Conservation (phyloP, 1,140 invertebrate species). For the Macrotrachela quadricornifera region DNA sequence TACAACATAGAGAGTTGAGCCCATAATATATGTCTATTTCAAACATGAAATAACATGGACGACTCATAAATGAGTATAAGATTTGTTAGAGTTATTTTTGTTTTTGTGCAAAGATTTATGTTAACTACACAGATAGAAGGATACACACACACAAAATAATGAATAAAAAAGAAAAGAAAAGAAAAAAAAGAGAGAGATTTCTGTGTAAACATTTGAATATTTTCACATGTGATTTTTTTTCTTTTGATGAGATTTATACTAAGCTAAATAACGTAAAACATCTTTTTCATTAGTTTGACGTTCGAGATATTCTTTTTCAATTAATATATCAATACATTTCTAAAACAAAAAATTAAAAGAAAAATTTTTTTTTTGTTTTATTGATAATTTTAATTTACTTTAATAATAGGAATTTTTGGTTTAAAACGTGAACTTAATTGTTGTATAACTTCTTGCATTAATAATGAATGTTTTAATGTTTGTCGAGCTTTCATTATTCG, state of each 20-base stretch:
- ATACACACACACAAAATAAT: too few species aligned
- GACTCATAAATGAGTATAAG: too few species aligned
- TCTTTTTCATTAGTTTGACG: conserved; percentile 88
- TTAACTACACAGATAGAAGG: too few species aligned
- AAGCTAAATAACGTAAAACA: conserved; percentile 48
- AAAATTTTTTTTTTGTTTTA: background rate
- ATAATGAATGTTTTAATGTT: conserved; percentile 74
- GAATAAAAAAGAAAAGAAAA: too few species aligned
- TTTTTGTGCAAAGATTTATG: too few species aligned
- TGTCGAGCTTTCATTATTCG: conserved; percentile 99
- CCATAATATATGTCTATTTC: too few species aligned
- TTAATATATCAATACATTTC: conserved; percentile 98
- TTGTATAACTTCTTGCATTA: conserved; percentile 82
- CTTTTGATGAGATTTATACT: conserved; percentile 7
- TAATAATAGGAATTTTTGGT: conserved; percentile 86
- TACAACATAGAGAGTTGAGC: too few species aligned
- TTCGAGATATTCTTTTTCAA: conserved; percentile 96
- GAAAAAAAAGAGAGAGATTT: too few species aligned
- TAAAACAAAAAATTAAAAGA: conserved; percentile 33
- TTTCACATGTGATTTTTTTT: too few species aligned
- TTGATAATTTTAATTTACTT: conserved; percentile 38
- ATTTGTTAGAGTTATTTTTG: too few species aligned
- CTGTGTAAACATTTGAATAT: too few species aligned
- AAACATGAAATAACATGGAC: too few species aligned
- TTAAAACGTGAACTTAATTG: conserved; percentile 84